Percentiles rank a stretch among this genome's conserved stretches.
Evolutionary conservation across 2,888 invertebrate genomes (phyloP).

Genomic region (Cyrtodaria siliqua): DNA sequence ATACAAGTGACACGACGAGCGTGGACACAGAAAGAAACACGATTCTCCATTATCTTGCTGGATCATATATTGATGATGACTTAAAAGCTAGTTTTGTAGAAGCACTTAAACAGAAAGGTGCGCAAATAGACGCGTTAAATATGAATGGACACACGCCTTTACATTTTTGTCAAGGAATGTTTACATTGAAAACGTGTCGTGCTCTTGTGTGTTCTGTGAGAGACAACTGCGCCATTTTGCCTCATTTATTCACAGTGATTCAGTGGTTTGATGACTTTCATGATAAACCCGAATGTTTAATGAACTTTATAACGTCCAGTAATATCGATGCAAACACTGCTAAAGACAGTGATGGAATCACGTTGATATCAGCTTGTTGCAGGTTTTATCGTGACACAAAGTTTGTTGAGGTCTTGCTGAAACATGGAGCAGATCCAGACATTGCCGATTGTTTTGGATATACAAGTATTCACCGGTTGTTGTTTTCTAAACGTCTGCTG

Average conservation of each 20-base stretch:
- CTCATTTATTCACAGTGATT: too few species aligned
- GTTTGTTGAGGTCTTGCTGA: neutral
- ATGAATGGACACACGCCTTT: neutral
- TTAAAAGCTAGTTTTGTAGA: neutral
- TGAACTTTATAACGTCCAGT: too few species aligned
- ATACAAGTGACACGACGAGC: neutral
- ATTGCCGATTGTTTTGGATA: neutral
- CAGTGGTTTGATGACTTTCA: too few species aligned
- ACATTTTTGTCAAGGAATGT: too few species aligned
- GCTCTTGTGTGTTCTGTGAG: too few species aligned
- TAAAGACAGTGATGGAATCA: neutral
- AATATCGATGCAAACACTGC: too few species aligned
- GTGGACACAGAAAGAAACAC: neutral
- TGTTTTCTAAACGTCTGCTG: neutral
- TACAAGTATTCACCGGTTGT: neutral
- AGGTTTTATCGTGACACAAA: neutral
- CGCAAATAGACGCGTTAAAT: neutral
- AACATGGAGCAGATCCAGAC: slow-evolving; percentile 4
- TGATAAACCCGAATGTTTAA: too few species aligned
- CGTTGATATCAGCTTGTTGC: slow-evolving; percentile 4
- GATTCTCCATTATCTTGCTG: neutral
- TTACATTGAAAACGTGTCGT: too few species aligned
- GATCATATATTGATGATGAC: neutral
- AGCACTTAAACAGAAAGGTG: neutral
- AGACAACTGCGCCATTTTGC: too few species aligned